Conservation (phyloP, 2,113 vertebrate genomes). For the Calypte anna region DNA sequence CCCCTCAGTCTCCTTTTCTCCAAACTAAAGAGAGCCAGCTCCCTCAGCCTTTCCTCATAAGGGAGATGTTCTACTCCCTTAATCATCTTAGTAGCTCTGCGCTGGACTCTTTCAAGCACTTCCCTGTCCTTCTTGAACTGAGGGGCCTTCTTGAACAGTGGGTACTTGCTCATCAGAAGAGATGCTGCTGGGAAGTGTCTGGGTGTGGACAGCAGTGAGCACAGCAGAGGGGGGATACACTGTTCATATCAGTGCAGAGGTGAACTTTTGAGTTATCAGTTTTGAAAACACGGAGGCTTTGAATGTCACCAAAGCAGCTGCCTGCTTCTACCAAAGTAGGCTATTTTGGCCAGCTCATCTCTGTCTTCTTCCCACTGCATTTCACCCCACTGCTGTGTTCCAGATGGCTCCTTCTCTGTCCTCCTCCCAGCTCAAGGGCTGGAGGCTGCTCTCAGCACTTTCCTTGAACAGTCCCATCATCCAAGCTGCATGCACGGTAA, state of each 20-base stretch:
- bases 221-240: background rate
- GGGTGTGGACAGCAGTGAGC: background rate
- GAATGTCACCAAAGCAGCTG: background rate
- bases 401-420: background rate
- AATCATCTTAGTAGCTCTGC: no score
- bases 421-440: background rate
- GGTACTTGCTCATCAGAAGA: background rate
- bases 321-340: background rate
- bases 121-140: no score
- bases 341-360: background rate
- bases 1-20: no score
- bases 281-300: background rate
- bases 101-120: no score
- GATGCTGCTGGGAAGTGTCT: background rate
- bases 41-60: no score
- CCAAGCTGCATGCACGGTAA: background rate
- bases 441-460: background rate
- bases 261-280: background rate
- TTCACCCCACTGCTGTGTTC: background rate
- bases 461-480: background rate
- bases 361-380: background rate
- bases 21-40: no score
- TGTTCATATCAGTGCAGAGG: accelerated
- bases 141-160: no score
- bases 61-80: no score